Base-by-base conservation (phyloP, 2,113 vertebrate genomes). In the Aix galericulata region DNA sequence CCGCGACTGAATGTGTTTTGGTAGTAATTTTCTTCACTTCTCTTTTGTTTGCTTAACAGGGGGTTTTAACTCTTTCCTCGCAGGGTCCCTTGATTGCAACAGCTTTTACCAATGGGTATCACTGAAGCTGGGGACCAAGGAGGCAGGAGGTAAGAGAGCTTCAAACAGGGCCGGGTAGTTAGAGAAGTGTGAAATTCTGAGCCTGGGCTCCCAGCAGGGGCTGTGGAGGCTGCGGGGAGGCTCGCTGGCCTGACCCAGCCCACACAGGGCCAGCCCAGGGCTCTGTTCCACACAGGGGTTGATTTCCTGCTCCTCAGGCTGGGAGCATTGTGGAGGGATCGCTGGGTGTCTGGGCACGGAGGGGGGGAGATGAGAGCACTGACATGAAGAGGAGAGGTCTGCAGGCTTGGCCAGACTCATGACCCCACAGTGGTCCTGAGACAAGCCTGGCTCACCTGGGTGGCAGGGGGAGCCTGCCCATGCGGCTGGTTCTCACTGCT, bases 91-190 rank as follows among this genome's bases (percentile, higher is more conserved):
- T 99, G 99, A 99, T 99, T 96, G 99, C 99, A 95, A 99, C 99
- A 95, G 99, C 99, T 96, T 99, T 99, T 97, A 99, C 99, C 97
- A 99, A 99, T 89, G 99, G 99, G 96, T 99, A 99, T 97, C 99
- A 99, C 98, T 99, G 98, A 99, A 98, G 97, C 98, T 97, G 97
- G 97, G 97, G 96, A 97, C 97, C 96, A 92, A 97, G 96, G 96
- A 97, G 97, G 97, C 97, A 98, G 97, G 96, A 97, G 98, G 98
- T 98, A 96, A 97, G 98, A 96, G 26, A 95, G n/a, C 68, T 92
- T 60, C 29, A 10, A 94, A 92, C 36, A 96, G 95, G 94, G 59
- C 2, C 0, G 23, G 21, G 59, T 58, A 32, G 38, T 29, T 36
- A 77, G 55, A 89, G 29, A 31, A 62, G 46, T 46, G 64, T 46